Evolutionary conservation across 2,113 vertebrate species (phyloP).

Genomic region (Syngnathoides biaculeatus): DNA sequence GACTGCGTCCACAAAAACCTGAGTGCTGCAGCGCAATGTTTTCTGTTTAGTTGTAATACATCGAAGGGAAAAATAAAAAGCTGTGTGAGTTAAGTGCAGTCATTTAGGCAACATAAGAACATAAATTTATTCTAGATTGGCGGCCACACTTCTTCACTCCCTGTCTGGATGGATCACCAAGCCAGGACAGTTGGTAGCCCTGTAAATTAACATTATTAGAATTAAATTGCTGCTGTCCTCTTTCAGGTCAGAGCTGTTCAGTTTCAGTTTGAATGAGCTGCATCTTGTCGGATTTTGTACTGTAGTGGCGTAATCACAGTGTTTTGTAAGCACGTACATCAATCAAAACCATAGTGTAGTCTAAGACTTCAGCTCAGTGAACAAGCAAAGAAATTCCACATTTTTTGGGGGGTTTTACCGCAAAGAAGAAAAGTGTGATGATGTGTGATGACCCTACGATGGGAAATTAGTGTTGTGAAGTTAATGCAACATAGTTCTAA

Average conservation of each 20-base stretch:
- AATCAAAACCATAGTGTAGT: not conserved
- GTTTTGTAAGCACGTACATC: not conserved
- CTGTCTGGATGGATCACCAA: constrained; percentile 25
- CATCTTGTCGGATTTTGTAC: not conserved
- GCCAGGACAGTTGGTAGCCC: constrained; percentile 16
- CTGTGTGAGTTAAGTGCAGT: constrained; percentile 21
- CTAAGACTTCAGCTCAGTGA: constrained; percentile 2
- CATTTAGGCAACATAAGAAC: constrained; percentile 24
- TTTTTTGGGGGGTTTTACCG: too few species aligned
- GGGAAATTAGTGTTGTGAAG: not conserved
- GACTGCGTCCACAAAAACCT: constrained; percentile 35
- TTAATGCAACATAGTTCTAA: not conserved
- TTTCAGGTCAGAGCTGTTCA: not conserved
- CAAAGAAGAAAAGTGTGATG: too few species aligned
- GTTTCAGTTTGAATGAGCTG: not conserved
- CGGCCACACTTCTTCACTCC: constrained; percentile 23
- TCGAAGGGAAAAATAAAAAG: constrained; percentile 18
- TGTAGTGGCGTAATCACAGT: not conserved
- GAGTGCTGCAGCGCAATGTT: constrained; percentile 13
- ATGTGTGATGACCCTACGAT: not conserved
- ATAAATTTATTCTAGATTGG: constrained; percentile 22
- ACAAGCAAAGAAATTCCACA: not conserved
- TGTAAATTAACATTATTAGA: constrained; percentile 32
- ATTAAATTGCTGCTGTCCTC: not conserved
- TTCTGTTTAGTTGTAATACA: constrained; percentile 15